phyloP scores from a whole-genome alignment of 2,888 invertebrate species.

The Pyrrhosoma nymphula region DNA sequence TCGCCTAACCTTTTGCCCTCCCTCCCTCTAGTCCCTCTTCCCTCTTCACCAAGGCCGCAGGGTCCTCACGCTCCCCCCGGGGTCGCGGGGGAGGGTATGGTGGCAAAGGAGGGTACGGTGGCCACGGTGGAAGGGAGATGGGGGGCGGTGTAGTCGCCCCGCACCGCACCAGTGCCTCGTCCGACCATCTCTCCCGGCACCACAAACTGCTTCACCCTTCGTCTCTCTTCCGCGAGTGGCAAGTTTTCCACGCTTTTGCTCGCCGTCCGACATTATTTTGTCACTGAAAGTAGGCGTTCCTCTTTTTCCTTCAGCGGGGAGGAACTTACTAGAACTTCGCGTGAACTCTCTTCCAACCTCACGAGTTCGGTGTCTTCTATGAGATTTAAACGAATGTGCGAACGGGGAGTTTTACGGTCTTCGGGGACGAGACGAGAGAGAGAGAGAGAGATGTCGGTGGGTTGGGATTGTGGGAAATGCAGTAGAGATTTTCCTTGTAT shows the following conservation, averaged over 20 bases:
- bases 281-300: not conserved
- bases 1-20: not conserved
- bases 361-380: not conserved
- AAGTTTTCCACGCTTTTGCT: not conserved
- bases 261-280: not conserved
- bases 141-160: no score
- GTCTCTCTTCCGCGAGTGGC: not conserved
- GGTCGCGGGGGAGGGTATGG: not conserved
- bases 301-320: not conserved
- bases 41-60: not conserved
- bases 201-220: not conserved
- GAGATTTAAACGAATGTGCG: not conserved
- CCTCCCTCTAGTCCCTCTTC: not conserved
- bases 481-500: conserved; percentile 1
- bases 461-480: not conserved
- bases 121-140: no score
- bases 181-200: not conserved
- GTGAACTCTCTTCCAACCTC: not conserved
- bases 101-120: not conserved
- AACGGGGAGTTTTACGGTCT: not conserved
- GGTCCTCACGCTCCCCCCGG: not conserved
- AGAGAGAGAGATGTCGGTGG: no score
- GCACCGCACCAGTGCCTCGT: not conserved
- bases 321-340: not conserved
- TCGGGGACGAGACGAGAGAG: not conserved